phyloP scores from a whole-genome alignment of 2,797 vertebrate species.

The Decapterus maruadsi region DNA sequence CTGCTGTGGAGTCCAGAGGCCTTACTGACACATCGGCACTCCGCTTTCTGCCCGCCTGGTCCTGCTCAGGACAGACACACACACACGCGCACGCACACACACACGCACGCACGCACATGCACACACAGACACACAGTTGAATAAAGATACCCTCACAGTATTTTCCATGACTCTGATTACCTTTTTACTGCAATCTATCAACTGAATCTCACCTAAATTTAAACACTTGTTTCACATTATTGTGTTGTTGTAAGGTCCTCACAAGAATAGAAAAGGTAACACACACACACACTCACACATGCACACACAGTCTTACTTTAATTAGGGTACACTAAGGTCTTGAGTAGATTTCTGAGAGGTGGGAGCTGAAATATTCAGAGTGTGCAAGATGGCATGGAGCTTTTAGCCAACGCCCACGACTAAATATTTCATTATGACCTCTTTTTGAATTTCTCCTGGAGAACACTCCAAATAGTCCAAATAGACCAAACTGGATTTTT shows the following conservation, averaged over 20 bases:
- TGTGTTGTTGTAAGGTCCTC: not conserved
- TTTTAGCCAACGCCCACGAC: constrained; percentile 59
- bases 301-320: constrained; percentile 30
- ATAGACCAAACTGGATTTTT: not conserved
- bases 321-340: constrained; percentile 55
- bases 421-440: constrained; percentile 80
- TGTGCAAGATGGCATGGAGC: constrained; percentile 66
- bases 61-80: constrained; percentile 55
- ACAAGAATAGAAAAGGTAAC: not conserved
- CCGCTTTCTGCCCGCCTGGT: constrained; percentile 69
- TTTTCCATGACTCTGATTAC: not conserved
- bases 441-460: constrained; percentile 54
- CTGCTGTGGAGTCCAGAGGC: constrained; percentile 62
- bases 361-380: constrained; percentile 78
- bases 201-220: not conserved
- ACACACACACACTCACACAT: not conserved
- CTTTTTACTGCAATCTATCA: not conserved
- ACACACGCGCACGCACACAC: constrained; percentile 14
- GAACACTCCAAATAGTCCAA: constrained; percentile 21
- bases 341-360: constrained; percentile 62
- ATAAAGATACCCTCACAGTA: not conserved
- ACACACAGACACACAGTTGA: not conserved
- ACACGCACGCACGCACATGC: not conserved
- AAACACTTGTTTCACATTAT: not conserved
- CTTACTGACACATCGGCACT: constrained; percentile 70